These are phyloP conservation scores for Agrotis puta DNA, from an alignment of 2,888 invertebrate species.

Conservation along the genomic window DNA sequence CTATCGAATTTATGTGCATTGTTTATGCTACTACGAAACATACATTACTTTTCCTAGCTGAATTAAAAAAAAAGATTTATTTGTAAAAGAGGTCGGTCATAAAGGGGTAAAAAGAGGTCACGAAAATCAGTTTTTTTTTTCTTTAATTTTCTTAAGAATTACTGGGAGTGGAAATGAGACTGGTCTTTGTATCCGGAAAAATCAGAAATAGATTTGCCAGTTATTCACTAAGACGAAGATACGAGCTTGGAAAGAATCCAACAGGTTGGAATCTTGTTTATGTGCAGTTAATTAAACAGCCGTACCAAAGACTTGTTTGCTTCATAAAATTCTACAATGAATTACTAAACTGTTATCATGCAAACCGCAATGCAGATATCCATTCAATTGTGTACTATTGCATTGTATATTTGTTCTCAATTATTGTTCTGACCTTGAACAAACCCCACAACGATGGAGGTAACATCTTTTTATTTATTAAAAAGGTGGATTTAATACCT, in stretches of 20 bases:
- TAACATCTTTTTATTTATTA: no score
- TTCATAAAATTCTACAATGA: background rate
- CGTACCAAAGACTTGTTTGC: background rate
- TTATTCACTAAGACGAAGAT: background rate
- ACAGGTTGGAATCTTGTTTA: background rate
- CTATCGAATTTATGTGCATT: no score
- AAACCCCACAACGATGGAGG: no score
- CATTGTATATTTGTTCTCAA: background rate
- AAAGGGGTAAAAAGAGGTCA: no score
- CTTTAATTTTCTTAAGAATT: background rate
- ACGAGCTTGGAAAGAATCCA: constrained; percentile 1
- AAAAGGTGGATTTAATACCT: no score
- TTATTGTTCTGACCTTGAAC: background rate
- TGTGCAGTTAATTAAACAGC: background rate
- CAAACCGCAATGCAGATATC: background rate
- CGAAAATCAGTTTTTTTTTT: background rate
- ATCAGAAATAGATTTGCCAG: background rate
- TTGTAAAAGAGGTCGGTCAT: no score
- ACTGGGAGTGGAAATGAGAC: background rate
- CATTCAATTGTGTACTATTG: background rate
- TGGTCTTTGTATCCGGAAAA: background rate
- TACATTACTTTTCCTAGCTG: no score
- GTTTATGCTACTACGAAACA: no score
- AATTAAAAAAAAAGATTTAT: no score
- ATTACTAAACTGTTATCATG: constrained; percentile 5